Evolutionary conservation across 1,140 invertebrate genomes (phyloP).

Genomic region (Aphelinus atriplicis): DNA sequence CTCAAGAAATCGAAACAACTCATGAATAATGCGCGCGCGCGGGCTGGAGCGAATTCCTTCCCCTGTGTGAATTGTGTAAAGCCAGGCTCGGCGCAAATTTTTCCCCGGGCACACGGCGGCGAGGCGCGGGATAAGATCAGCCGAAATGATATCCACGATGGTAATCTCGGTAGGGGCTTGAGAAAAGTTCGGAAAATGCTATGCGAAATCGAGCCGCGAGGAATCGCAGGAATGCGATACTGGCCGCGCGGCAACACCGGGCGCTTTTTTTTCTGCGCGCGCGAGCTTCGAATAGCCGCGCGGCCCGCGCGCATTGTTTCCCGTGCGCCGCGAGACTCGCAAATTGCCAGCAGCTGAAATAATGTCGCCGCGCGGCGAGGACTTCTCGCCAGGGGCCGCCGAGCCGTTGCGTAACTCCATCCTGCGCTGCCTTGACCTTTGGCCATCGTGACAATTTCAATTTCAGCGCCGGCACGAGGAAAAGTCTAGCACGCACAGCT

Average conservation of each 20-base stretch:
- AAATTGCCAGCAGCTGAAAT: slow-evolving; percentile 19
- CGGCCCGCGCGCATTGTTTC: slow-evolving; percentile 6
- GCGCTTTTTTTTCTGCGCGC: not conserved
- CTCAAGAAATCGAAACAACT: too few species aligned
- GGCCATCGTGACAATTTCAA: too few species aligned
- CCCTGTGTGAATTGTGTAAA: not conserved
- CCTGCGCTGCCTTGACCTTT: too few species aligned
- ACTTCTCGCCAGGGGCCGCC: too few species aligned
- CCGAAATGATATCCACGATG: not conserved
- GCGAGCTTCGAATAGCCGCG: not conserved
- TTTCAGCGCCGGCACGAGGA: too few species aligned
- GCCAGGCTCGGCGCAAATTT: not conserved
- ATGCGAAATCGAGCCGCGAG: not conserved
- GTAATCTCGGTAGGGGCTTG: not conserved
- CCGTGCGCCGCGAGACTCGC: slow-evolving; percentile 6
- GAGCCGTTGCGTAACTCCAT: too few species aligned
- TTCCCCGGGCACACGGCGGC: not conserved
- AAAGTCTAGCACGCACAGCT: too few species aligned
- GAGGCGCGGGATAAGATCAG: slow-evolving; percentile 12
- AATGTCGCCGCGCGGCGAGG: not conserved
- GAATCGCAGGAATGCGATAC: slow-evolving; percentile 11
- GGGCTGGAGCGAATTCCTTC: not conserved
- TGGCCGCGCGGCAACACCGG: too few species aligned
- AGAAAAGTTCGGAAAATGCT: slow-evolving; percentile 23
- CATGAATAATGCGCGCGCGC: too few species aligned